A percentile compares a stretch with the other conserved stretches of the same genome.
phyloP scores from a whole-genome alignment of 2,113 vertebrate species.

The Nerophis ophidion region DNA sequence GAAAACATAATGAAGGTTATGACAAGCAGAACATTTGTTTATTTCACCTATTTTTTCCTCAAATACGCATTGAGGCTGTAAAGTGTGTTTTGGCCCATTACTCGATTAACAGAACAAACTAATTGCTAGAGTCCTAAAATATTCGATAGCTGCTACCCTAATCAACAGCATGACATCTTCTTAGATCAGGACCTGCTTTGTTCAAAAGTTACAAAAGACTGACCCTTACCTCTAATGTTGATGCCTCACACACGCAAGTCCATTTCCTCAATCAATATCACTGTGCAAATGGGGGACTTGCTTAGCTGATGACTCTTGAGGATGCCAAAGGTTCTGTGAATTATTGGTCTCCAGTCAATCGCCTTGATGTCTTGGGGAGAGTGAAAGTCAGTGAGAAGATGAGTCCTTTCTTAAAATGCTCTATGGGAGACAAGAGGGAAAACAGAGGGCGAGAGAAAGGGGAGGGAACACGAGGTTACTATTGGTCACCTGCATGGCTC shows the following conservation, averaged over 20 bases:
- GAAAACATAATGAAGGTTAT: too few relatives aligned
- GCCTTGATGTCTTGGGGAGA: conserved; percentile 40
- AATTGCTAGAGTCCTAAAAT: too few relatives aligned
- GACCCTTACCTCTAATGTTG: conserved; percentile 55
- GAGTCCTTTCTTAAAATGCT: conserved; percentile 50
- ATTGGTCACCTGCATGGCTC: conserved; percentile 59
- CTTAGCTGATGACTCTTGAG: conserved; percentile 11
- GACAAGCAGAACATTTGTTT: too few relatives aligned
- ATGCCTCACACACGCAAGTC: conserved; percentile 36
- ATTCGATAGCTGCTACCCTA: too few relatives aligned
- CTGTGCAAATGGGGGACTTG: conserved; percentile 14
- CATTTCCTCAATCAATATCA: conserved; percentile 21
- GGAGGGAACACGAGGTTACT: conserved; percentile 67
- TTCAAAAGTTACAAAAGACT: conserved; percentile 4
- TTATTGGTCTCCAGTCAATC: conserved; percentile 24
- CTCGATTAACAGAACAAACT: too few relatives aligned
- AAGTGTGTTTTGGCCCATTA: too few relatives aligned
- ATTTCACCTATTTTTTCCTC: too few relatives aligned
- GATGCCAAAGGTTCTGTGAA: conserved; percentile 24
- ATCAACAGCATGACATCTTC: neutral
- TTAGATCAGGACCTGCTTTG: neutral
- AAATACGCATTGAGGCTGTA: too few relatives aligned
- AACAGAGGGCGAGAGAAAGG: conserved; percentile 31
- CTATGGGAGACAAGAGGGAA: conserved; percentile 45
- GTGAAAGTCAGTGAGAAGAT: conserved; percentile 44